Percentiles rank a stretch among this genome's conserved stretches.
Conservation (phyloP, 1,140 invertebrate genomes). For the Thaumatotibia leucotreta region DNA sequence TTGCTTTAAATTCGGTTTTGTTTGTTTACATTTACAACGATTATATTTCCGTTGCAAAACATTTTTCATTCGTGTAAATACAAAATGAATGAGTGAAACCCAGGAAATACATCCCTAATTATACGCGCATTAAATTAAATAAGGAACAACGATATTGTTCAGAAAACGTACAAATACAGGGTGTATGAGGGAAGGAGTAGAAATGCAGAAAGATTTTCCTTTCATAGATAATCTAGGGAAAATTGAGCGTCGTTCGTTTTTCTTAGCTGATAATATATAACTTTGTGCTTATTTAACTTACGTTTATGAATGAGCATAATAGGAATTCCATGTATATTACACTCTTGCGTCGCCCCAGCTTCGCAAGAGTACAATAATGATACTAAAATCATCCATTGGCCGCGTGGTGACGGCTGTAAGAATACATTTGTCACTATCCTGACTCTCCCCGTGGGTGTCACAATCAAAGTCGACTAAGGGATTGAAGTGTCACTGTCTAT, state of each 20-base stretch:
- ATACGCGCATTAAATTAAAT: background rate
- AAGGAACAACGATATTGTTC: background rate
- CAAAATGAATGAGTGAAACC: background rate
- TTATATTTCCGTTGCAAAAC: background rate
- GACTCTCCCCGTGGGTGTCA: no score
- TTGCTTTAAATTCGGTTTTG: background rate
- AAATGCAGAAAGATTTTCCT: conserved; percentile 3
- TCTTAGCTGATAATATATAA: no score
- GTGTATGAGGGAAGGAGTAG: background rate
- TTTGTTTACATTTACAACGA: background rate
- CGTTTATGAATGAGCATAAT: no score
- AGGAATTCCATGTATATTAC: no score
- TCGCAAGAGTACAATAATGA: no score
- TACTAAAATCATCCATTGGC: no score
- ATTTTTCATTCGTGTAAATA: background rate
- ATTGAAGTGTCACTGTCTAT: no score
- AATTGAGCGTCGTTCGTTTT: background rate
- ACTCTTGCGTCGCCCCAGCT: no score
- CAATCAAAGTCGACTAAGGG: no score
- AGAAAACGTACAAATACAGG: background rate
- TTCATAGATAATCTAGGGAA: background rate
- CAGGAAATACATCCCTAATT: background rate
- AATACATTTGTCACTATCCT: no score
- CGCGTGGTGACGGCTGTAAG: no score
- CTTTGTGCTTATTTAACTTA: no score